phyloP scores from a whole-genome alignment of 2,888 invertebrate species.

The Erpobdella octoculata region DNA sequence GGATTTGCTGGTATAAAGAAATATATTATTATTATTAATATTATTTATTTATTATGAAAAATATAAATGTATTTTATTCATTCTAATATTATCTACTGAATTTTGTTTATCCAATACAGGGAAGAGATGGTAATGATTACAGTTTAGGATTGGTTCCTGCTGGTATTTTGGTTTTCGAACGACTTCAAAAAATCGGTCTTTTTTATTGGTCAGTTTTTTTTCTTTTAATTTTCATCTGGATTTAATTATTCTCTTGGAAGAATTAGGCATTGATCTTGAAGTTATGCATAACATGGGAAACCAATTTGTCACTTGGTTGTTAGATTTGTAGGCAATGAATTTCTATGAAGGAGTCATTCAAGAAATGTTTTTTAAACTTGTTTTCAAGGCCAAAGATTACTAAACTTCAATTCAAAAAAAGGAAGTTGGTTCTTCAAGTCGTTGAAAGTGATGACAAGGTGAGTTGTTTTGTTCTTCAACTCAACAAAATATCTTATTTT shows the following conservation, averaged over 20 bases:
- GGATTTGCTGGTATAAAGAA: no score
- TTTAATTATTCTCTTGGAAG: background rate
- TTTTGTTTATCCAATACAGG: conserved; percentile 27
- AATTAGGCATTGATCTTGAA: background rate
- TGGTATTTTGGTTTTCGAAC: conserved; percentile 94
- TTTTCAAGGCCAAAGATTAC: conserved; percentile 83
- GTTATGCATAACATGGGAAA: background rate
- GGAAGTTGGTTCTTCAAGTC: conserved; percentile 89
- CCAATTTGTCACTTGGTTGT: background rate
- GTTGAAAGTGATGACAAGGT: conserved; percentile 93
- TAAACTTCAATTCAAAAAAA: conserved; percentile 92
- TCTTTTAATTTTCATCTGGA: background rate
- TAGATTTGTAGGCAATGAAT: no score
- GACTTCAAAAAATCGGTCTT: conserved; percentile 89
- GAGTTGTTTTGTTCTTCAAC: background rate
- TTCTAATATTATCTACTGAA: no score
- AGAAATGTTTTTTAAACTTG: no score
- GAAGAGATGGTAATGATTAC: conserved; percentile 57
- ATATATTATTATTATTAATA: no score
- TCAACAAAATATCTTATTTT: no score
- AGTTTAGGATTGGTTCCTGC: conserved; percentile 92
- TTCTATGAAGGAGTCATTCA: no score
- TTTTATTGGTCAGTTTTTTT: conserved; percentile 72
- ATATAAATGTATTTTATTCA: no score
- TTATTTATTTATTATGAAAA: no score